phyloP scores from a whole-genome alignment of 2,888 invertebrate genomes.

The Lasioglossum malachurum region DNA sequence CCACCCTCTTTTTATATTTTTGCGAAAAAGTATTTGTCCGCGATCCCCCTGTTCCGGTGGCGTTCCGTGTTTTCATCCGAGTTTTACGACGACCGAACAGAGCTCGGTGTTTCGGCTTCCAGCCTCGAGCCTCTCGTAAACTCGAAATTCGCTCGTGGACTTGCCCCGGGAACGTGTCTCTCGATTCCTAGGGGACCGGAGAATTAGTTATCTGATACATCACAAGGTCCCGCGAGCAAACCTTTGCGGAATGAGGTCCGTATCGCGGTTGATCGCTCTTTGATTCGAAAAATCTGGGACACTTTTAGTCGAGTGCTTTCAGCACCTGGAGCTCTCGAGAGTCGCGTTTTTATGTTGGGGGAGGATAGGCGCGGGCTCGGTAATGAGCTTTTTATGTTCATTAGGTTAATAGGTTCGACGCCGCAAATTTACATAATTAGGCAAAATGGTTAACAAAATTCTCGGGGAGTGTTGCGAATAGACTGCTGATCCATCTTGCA shows the following conservation, averaged over 20 bases:
- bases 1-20: neutral
- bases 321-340: neutral
- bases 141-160: neutral
- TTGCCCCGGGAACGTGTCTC: neutral
- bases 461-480: neutral
- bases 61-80: constrained; percentile 3
- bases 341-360: neutral
- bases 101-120: neutral
- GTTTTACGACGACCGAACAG: constrained; percentile 20
- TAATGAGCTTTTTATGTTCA: constrained; percentile 2
- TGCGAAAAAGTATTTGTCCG: neutral
- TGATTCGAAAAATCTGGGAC: neutral
- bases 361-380: neutral
- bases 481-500: neutral
- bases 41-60: neutral
- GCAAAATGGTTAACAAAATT: neutral
- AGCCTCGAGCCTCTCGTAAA: constrained; percentile 9
- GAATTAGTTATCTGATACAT: neutral
- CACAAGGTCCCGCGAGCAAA: neutral
- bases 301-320: neutral
- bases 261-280: neutral
- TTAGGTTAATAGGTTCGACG: neutral
- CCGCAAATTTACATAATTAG: neutral
- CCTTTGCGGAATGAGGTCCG: neutral
- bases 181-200: neutral